Evolutionary conservation across 2,797 vertebrate genomes (phyloP).

Genomic region (Threskiornis aethiopicus): DNA sequence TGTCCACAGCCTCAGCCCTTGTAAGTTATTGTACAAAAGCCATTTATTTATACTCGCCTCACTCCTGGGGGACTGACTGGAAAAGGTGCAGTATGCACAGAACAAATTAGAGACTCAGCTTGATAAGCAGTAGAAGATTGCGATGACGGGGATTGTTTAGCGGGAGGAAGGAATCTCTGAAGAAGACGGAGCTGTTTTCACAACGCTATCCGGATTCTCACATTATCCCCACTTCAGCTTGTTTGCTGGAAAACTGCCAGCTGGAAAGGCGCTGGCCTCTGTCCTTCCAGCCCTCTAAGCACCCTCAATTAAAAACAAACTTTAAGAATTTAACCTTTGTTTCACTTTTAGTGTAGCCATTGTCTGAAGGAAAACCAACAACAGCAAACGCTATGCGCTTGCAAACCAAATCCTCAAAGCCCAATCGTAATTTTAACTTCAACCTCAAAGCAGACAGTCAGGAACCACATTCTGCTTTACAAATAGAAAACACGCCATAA

Average conservation of each 20-base stretch:
- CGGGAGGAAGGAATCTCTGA: not conserved
- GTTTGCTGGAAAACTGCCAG: not conserved
- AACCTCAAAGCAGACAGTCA: not conserved
- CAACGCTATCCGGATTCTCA: not conserved
- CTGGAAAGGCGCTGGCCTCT: not conserved
- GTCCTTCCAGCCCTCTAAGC: not conserved
- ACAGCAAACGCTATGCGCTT: not conserved
- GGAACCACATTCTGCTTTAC: not conserved
- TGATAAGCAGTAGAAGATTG: not conserved
- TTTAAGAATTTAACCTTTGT: not conserved
- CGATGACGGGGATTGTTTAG: not conserved
- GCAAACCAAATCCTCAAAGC: not conserved
- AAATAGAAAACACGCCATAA: not conserved
- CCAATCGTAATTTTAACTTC: not conserved
- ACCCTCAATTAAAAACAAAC: not conserved
- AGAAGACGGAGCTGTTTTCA: not conserved
- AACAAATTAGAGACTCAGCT: not conserved
- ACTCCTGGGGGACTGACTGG: not conserved
- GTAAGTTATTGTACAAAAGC: not conserved
- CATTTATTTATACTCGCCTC: not conserved
- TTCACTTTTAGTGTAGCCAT: not conserved
- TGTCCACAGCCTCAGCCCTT: not conserved
- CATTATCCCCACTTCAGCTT: not conserved
- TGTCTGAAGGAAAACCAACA: not conserved
- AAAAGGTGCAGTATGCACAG: not conserved